Conservation (phyloP, 2,113 vertebrate species). For the Dicerorhinus sumatrensis region DNA sequence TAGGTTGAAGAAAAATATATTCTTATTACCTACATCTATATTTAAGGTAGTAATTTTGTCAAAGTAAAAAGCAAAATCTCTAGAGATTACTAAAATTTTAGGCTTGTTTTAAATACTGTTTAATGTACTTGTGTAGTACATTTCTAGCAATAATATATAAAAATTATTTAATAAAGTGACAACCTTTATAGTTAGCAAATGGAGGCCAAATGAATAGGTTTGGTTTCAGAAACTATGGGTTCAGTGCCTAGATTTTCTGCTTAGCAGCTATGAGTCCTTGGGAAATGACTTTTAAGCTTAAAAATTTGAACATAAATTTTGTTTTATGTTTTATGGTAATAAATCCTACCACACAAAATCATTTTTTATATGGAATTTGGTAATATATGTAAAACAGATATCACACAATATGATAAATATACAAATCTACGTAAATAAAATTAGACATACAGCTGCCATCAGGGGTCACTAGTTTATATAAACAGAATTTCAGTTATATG, state of each 20-base stretch:
- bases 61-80: not conserved
- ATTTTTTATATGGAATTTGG: not conserved
- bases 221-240: not conserved
- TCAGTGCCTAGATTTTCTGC: not conserved
- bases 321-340: not conserved
- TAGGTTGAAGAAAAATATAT: not conserved
- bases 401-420: not conserved
- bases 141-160: not conserved
- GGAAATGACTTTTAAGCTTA: not conserved
- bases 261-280: not conserved
- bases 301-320: not conserved
- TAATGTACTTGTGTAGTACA: not conserved
- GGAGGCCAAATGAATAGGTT: not conserved
- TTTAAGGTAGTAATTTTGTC: not conserved
- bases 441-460: not conserved
- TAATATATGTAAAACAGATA: not conserved
- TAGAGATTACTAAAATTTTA: not conserved
- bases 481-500: not conserved
- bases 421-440: not conserved
- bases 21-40: not conserved
- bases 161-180: conserved; percentile 20
- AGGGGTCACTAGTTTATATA: not conserved
- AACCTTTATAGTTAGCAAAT: not conserved
- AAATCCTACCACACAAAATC: not conserved
- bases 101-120: not conserved